A percentile compares a stretch with the other conserved stretches of the same genome.
Conservation (phyloP, 2,888 invertebrate species). For the Caenorhabditis auriculariae region DNA sequence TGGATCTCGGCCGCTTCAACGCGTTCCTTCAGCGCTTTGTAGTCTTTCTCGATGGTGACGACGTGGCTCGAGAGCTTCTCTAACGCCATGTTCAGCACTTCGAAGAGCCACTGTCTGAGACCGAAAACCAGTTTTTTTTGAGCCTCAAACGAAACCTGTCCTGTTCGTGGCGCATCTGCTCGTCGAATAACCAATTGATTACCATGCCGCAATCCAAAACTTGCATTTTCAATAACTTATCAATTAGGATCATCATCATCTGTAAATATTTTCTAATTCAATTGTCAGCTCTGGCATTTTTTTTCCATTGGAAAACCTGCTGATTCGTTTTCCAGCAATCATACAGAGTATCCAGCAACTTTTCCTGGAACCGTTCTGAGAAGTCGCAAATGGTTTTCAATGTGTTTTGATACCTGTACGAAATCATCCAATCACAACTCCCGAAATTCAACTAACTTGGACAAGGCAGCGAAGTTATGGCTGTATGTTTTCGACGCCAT, state of each 20-base stretch:
- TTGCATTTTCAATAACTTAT: slow-evolving; percentile 95
- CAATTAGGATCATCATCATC: slow-evolving; percentile 92
- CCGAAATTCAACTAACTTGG: slow-evolving; percentile 72
- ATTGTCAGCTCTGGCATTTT: background rate
- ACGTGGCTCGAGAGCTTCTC: slow-evolving; percentile 80
- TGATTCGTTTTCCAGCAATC: slow-evolving; percentile 93
- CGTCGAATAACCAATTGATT: slow-evolving; percentile 78
- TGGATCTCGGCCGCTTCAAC: slow-evolving; percentile 7
- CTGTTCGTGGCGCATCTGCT: slow-evolving; percentile 53
- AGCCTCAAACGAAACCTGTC: slow-evolving; percentile 25
- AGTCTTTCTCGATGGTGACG: slow-evolving; percentile 28
- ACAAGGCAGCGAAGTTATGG: slow-evolving; percentile 96
- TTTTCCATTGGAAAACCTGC: slow-evolving; percentile 67
- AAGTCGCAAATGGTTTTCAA: slow-evolving; percentile 79
- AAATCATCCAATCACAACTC: background rate
- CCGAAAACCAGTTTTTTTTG: background rate
- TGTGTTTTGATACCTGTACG: slow-evolving; percentile 65
- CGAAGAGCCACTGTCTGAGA: slow-evolving; percentile 87
- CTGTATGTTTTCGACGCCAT: slow-evolving; percentile 95
- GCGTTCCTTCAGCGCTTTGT: slow-evolving; percentile 21
- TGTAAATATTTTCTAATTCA: slow-evolving; percentile 64
- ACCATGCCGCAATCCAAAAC: slow-evolving; percentile 95
- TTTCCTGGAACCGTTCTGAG: slow-evolving; percentile 91
- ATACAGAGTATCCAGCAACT: slow-evolving; percentile 85
- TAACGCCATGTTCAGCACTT: slow-evolving; percentile 89